A percentile compares a stretch with the other conserved stretches of the same genome.
These are phyloP conservation scores for Drosophila kanekoi DNA, from an alignment of 2,888 invertebrate species.

Conservation along the genomic window DNA sequence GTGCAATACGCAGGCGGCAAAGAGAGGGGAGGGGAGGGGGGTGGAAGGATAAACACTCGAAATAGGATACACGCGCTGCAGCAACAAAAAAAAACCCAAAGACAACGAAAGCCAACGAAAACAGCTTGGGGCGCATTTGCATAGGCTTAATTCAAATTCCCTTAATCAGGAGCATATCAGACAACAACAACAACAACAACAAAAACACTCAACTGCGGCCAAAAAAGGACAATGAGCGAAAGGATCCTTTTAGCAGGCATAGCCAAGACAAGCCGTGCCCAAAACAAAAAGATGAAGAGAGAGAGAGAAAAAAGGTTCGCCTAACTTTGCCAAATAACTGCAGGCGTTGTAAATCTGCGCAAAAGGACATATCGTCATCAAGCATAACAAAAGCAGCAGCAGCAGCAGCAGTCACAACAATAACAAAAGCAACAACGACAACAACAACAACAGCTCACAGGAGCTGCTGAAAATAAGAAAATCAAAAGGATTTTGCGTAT, in stretches of 20 bases:
- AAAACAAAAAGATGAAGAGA: constrained; percentile 20
- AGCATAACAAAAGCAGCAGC: constrained; percentile 50
- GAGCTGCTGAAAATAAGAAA: constrained; percentile 66
- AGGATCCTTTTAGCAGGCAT: constrained; percentile 66
- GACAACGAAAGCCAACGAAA: constrained; percentile 26
- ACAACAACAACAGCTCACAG: constrained; percentile 11
- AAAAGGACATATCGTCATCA: constrained; percentile 58
- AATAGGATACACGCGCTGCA: constrained; percentile 59
- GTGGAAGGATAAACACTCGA: constrained; percentile 4
- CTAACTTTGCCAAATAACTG: constrained; percentile 77
- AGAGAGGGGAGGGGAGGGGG: not conserved
- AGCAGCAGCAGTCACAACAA: constrained; percentile 20
- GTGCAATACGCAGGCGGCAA: constrained; percentile 48
- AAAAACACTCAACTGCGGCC: constrained; percentile 27
- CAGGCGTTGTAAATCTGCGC: constrained; percentile 69
- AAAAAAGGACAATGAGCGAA: constrained; percentile 69
- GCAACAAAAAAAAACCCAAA: constrained; percentile 20
- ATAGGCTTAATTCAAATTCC: constrained; percentile 81
- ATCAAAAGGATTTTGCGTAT: constrained; percentile 80
- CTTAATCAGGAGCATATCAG: constrained; percentile 71
- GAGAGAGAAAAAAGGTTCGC: constrained; percentile 58
- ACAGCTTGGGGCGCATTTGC: constrained; percentile 76
- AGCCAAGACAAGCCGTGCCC: constrained; percentile 37
- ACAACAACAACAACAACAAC: constrained; percentile 43
- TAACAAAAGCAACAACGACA: constrained; percentile 6